phyloP scores from a whole-genome alignment of 2,113 vertebrate genomes.

The Brachyhypopomus gauderio region DNA sequence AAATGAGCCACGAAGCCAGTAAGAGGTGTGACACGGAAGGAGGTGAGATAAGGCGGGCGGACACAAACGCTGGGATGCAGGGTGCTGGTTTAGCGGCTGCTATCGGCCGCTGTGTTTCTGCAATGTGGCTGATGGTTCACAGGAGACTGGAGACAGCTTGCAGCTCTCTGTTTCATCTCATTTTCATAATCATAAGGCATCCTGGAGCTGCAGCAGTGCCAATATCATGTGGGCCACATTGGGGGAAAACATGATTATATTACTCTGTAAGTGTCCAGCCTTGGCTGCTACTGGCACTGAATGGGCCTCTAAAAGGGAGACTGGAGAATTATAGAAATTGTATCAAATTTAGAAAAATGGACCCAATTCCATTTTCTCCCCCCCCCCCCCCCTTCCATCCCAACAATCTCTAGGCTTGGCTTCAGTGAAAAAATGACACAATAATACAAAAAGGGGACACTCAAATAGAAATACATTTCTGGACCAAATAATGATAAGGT shows the following conservation, averaged over 20 bases:
- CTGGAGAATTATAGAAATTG: constrained; percentile 68
- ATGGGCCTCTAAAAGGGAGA: constrained; percentile 62
- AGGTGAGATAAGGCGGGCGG: constrained; percentile 15
- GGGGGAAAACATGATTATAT: constrained; percentile 61
- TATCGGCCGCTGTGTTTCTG: constrained; percentile 31
- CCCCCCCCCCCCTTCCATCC: constrained; percentile 21
- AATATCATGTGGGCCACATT: constrained; percentile 59
- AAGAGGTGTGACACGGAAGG: constrained; percentile 38
- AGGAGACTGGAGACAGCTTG: constrained; percentile 62
- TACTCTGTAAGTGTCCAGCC: constrained; percentile 57
- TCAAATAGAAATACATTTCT: constrained; percentile 22
- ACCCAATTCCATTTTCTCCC: constrained; percentile 50
- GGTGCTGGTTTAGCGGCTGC: constrained; percentile 30
- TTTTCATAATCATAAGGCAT: constrained; percentile 71
- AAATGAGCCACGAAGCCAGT: constrained; percentile 47
- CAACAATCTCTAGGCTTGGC: constrained; percentile 41
- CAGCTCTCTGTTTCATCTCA: constrained; percentile 65
- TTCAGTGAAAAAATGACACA: constrained; percentile 28
- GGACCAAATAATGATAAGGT: constrained; percentile 7
- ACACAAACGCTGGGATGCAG: constrained; percentile 34
- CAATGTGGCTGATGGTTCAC: constrained; percentile 54
- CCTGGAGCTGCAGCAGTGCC: constrained; percentile 64
- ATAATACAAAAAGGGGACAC: constrained; percentile 45
- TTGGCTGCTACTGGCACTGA: constrained; percentile 52
- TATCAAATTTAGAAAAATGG: constrained; percentile 72